phyloP scores from a whole-genome alignment of 2,888 invertebrate species.

The Prionchulus punctatus region DNA sequence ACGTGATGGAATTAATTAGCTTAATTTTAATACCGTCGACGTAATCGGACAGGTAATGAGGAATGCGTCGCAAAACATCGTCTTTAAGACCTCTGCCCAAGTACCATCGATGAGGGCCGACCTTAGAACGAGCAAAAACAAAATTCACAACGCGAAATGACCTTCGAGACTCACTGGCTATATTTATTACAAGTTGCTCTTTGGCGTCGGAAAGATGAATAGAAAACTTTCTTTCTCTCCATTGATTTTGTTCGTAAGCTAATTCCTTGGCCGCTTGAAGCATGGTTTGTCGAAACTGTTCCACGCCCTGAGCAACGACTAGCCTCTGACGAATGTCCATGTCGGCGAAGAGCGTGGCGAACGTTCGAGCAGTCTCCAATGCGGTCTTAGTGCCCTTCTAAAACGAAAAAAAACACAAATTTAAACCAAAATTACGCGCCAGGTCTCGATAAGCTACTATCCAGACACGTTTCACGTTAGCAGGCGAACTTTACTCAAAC shows the following conservation, averaged over 20 bases:
- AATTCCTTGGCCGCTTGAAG: conserved; percentile 29
- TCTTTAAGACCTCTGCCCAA: conserved; percentile 37
- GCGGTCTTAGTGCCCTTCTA: conserved; percentile 39
- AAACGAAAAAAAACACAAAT: conserved; percentile 4
- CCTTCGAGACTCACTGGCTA: neutral
- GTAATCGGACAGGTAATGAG: conserved; percentile 43
- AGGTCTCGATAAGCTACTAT: too few relatives aligned
- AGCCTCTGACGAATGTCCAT: conserved; percentile 31
- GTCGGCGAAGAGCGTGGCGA: conserved; percentile 37
- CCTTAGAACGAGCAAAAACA: conserved; percentile 17
- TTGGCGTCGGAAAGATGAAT: conserved; percentile 29
- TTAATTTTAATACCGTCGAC: conserved; percentile 37
- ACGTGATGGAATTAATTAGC: neutral
- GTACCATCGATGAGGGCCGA: conserved; percentile 28
- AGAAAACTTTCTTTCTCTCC: conserved; percentile 27
- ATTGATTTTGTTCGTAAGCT: conserved; percentile 30
- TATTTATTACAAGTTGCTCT: conserved; percentile 23
- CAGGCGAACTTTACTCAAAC: too few relatives aligned
- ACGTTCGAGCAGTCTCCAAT: conserved; percentile 37
- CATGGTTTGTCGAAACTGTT: conserved; percentile 19
- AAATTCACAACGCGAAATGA: neutral
- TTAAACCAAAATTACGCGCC: neutral
- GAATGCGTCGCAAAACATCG: conserved; percentile 39
- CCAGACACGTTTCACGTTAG: too few relatives aligned
- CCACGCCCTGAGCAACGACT: conserved; percentile 26